Evolutionary conservation across 2,113 vertebrate genomes (phyloP).

Genomic region (Glaucomys volans): DNA sequence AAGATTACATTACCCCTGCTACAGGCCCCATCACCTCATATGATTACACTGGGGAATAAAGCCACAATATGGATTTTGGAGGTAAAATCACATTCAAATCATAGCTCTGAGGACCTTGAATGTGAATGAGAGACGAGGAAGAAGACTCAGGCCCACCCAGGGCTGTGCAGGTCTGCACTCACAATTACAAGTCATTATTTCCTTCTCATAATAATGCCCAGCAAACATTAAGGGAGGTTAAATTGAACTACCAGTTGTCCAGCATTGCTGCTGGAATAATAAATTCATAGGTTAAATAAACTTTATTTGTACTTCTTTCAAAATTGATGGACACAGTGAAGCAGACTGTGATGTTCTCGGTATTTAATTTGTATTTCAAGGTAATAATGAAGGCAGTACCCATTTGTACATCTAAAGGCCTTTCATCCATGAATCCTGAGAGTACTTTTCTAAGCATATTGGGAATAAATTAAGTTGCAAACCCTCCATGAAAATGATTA

Average conservation of each 20-base stretch:
- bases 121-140: background rate
- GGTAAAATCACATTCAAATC: background rate
- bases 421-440: slow-evolving; percentile 17
- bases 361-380: slow-evolving; percentile 38
- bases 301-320: slow-evolving; percentile 24
- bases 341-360: background rate
- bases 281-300: background rate
- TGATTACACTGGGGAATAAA: background rate
- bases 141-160: background rate
- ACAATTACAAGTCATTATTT: background rate
- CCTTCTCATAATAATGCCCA: background rate
- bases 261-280: background rate
- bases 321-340: background rate
- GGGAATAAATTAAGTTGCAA: slow-evolving; percentile 38
- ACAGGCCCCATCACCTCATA: background rate
- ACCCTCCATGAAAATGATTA: slow-evolving; percentile 15
- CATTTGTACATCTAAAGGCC: background rate
- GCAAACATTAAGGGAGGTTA: background rate
- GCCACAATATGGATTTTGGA: background rate
- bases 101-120: background rate
- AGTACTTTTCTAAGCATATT: background rate
- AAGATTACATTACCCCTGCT: background rate
- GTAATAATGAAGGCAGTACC: background rate
- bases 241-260: background rate
- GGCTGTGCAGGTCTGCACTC: background rate